Base-by-base conservation (phyloP, 2,113 vertebrate genomes). In the Kobus ellipsiprymnus region DNA sequence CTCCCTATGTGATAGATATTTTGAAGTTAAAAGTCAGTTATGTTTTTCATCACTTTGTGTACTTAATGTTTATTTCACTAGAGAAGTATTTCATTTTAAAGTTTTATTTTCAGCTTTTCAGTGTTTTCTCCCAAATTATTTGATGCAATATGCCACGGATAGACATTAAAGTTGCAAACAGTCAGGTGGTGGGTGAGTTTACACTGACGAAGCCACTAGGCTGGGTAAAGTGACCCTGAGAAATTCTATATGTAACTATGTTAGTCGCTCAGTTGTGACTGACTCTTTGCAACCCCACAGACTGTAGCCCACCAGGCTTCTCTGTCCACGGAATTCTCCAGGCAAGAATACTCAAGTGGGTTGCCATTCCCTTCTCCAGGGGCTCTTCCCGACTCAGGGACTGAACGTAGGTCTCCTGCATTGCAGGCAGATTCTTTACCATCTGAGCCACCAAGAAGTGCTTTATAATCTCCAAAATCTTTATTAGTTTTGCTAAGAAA, bases 1-100 rank as follows among this genome's bases (percentile, higher is more conserved):
- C 33, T 83, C 94, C 54, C 25, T 33, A 77, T 88, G 90, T 77
- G 52, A 95, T 17, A 74, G 19, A 81, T 6, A 48, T 57, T 87
- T 87, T 94, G 21, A 85, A 95, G 78, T 78, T 93, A 90, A 96
- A 81, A 85, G 77, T 80, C 29, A 78, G 60, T 93, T 93, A 89
- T 44, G 30, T 83, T 90, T n/a, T 85, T 93, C 64, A 64, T 84
- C 50, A 95, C 19, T 89, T 55, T n/a, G 54, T 81, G 13, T 88
- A 46, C 30, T 25, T 55, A 87, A 82, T 64, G 25, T 59, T 54
- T 80, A 48, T 93, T 46, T 71, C 84, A 77, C 5, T 52, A 30
- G 27, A 12, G 23, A 46, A 25, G 67, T 71, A 46, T 82, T 83
- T 88, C 88, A 52, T 94, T 74, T 87, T 57, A 64, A 88, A 91